These are phyloP conservation scores for Ifrita kowaldi DNA, from an alignment of 2,113 vertebrate genomes.

Conservation along the genomic window DNA sequence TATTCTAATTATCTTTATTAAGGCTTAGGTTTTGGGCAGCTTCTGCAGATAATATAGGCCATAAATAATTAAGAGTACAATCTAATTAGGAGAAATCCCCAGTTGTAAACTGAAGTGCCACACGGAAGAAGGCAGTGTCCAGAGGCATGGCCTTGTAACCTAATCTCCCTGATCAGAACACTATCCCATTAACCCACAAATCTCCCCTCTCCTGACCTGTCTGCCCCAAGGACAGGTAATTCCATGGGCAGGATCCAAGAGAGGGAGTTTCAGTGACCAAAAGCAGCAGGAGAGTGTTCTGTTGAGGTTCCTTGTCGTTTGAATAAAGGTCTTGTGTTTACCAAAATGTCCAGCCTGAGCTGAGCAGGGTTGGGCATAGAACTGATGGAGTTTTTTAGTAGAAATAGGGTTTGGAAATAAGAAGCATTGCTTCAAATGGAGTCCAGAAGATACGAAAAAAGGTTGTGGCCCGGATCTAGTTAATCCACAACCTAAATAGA, in stretches of 20 bases:
- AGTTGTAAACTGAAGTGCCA: background rate
- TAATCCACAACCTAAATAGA: background rate
- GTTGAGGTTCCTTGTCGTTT: rapidly evolving
- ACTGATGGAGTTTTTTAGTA: background rate
- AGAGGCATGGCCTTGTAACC: background rate
- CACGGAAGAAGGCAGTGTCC: background rate
- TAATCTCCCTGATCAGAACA: background rate
- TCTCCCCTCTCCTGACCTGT: background rate
- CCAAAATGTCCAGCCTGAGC: background rate
- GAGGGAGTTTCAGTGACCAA: background rate
- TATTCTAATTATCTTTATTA: background rate
- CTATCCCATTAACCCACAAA: background rate
- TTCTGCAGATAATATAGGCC: background rate
- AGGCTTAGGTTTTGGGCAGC: background rate
- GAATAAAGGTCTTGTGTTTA: background rate
- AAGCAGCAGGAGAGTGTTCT: background rate
- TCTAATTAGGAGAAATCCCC: constrained; percentile 25
- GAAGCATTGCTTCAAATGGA: background rate
- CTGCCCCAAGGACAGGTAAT: background rate
- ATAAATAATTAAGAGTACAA: constrained; percentile 19
- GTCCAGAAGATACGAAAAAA: background rate
- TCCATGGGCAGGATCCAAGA: background rate
- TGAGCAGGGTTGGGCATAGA: background rate
- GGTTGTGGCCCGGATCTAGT: background rate
- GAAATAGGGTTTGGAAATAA: background rate